phyloP scores from a whole-genome alignment of 2,888 invertebrate species.

The Melanotus villosus region DNA sequence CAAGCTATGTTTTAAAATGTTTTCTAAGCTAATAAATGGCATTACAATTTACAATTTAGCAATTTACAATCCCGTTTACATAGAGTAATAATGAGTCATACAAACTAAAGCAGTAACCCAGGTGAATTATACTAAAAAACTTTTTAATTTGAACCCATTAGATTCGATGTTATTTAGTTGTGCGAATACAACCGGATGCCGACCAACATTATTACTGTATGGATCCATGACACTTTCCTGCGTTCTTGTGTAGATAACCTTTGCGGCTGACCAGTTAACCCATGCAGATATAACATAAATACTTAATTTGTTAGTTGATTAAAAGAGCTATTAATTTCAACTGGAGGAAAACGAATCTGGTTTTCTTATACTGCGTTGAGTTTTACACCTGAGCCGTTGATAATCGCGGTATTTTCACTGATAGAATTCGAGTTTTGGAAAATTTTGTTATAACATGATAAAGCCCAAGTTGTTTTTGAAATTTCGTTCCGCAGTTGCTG shows the following conservation, averaged over 20 bases:
- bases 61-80: background rate
- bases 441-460: no score
- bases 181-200: conserved; percentile 10
- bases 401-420: no score
- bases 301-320: background rate
- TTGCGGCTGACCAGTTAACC: conserved; percentile 2
- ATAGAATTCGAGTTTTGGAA: no score
- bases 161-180: background rate
- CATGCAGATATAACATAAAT: background rate
- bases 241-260: conserved; percentile 6
- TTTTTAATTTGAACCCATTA: no score
- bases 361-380: no score
- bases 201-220: conserved; percentile 3
- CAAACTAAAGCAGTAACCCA: background rate
- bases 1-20: no score
- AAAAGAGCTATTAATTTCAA: no score
- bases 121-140: background rate
- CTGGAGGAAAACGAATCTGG: no score
- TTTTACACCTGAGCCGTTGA: no score
- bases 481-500: no score
- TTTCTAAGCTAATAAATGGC: background rate
- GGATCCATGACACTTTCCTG: conserved; percentile 17
- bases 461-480: no score
- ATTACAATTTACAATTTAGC: background rate
- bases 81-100: conserved; percentile 10